Base-by-base conservation (phyloP, 2,888 invertebrate species). In the Melipona bicolor region DNA sequence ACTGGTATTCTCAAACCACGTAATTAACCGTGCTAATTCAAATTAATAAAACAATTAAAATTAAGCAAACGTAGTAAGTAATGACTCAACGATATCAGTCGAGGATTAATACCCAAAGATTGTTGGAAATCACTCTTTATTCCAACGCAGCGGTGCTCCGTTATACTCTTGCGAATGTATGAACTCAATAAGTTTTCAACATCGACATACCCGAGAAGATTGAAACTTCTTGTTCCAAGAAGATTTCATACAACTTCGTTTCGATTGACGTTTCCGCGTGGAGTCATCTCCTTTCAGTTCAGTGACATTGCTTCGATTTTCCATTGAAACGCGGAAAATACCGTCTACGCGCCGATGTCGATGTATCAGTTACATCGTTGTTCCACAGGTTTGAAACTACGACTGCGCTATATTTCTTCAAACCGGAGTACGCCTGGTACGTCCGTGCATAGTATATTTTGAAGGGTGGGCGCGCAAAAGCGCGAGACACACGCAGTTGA, bases 381-480 rank as follows among this genome's bases (percentile, higher is more conserved):
- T 24, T n/a, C 24, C 17, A 24, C 11, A 11, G 50, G 21, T 56
- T 52, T 15, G 19, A n/a, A 36, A 32, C n/a, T 19, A 71, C 43
- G 71, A 19, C 43, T 17, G 43, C 19, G 21, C 71, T 71, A 43
- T 71, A 43, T 59, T 27, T 49, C 71, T 43, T 71, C 71, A 21
- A 43, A 19, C 56, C 49, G 9, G 27, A 36, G 64, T 32, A 49
- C 62, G 32, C 43, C 65, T 21, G 32, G 50, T 61, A 21, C 61
- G 62, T 49, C 36, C n/a, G 61, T 43, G 79, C 67, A 61, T 68
- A 43, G 27, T 27, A 75, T 61, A 61, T 61, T 67, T 52, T n/a
- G 17, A 52, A 36, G 27, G 4, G 32, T 4, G 59, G 11, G 21
- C 27, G 52, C 21, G 43, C 24, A 9, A 59, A 59, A 61, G 59